Percentiles rank a stretch among this genome's conserved stretches.
Conservation (phyloP, 2,797 vertebrate species). For the Lacerta bilineata region DNA sequence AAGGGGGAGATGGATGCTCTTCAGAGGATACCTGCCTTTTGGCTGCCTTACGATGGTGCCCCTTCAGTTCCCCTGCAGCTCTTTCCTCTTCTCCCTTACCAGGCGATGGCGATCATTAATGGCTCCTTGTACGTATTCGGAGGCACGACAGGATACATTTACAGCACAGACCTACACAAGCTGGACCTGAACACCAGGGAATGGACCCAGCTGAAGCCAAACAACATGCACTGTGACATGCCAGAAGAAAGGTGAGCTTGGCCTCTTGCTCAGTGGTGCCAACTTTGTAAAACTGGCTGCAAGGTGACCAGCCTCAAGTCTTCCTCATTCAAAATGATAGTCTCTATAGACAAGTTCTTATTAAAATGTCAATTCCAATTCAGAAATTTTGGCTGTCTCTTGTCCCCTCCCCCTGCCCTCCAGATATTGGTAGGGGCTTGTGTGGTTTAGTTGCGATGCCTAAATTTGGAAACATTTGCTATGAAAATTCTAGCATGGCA, state of each 20-base stretch:
- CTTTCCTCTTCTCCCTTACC: constrained; percentile 12
- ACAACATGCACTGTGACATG: constrained; percentile 94
- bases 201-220: constrained; percentile 96
- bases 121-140: constrained; percentile 97
- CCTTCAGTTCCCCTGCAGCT: rapidly evolving
- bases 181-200: constrained; percentile 95
- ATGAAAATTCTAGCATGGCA: neutral
- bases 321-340: neutral
- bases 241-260: constrained; percentile 92
- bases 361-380: too few species aligned
- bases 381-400: too few species aligned
- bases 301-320: neutral
- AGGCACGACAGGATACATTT: constrained; percentile 97
- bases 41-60: neutral
- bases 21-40: neutral
- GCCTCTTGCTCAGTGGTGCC: too few species aligned
- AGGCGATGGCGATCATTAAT: constrained; percentile 94
- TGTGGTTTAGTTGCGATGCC: neutral
- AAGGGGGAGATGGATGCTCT: neutral
- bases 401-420: too few species aligned
- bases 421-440: too few species aligned
- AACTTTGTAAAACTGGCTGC: too few species aligned
- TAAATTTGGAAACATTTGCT: neutral
- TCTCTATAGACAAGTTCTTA: too few species aligned
- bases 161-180: constrained; percentile 97